Evolutionary conservation across 2,888 invertebrate genomes (phyloP).

Genomic region (Atethmia centrago): DNA sequence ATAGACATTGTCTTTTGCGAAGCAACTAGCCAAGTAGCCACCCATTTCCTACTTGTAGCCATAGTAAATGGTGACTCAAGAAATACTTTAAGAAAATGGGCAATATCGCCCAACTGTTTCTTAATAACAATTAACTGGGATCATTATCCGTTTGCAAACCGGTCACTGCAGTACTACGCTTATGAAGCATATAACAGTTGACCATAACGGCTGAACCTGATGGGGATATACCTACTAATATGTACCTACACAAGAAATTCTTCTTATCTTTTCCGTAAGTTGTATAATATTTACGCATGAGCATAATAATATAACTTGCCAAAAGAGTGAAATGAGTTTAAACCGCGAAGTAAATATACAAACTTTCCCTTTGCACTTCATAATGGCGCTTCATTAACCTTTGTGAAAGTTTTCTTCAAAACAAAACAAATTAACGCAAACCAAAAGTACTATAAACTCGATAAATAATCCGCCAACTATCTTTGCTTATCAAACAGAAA

Average conservation of each 20-base stretch:
- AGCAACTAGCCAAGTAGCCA: not conserved
- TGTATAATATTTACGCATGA: not conserved
- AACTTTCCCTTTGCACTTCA: slow-evolving; percentile 26
- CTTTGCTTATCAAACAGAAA: slow-evolving; percentile 31
- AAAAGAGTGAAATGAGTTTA: slow-evolving; percentile 19
- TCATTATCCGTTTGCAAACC: slow-evolving; percentile 4
- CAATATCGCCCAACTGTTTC: slow-evolving; percentile 34
- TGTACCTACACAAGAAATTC: not conserved
- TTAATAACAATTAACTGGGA: slow-evolving; percentile 30
- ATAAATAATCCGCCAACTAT: slow-evolving; percentile 34
- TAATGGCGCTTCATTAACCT: slow-evolving; percentile 34
- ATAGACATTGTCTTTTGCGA: slow-evolving; percentile 13
- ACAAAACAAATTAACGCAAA: slow-evolving; percentile 40
- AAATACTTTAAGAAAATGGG: slow-evolving; percentile 15
- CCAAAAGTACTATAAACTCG: slow-evolving; percentile 18
- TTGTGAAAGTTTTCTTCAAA: slow-evolving; percentile 30
- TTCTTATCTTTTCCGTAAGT: not conserved
- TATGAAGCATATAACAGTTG: not conserved
- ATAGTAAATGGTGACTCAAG: slow-evolving; percentile 7
- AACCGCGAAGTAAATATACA: slow-evolving; percentile 4
- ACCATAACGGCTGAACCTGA: slow-evolving; percentile 3
- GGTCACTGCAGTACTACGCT: not conserved
- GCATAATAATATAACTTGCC: slow-evolving; percentile 7
- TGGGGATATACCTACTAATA: not conserved
- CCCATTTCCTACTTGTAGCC: not conserved